Conservation (phyloP, 2,797 vertebrate species). For the Melanotaenia boesemani region DNA sequence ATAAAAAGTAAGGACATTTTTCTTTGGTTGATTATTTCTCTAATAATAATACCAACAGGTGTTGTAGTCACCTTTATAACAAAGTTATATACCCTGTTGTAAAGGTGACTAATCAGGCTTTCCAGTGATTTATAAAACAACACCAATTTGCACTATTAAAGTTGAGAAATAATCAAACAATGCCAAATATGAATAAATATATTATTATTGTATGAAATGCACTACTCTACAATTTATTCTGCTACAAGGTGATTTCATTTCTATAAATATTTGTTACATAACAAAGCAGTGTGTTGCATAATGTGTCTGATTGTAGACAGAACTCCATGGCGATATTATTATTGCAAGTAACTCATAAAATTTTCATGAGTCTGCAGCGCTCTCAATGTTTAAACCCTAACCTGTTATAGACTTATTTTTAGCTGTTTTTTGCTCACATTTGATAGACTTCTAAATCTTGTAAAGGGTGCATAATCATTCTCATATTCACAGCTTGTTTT, state of each 20-base stretch:
- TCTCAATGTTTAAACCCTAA: neutral
- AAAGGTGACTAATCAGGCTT: neutral
- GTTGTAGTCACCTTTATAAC: too few relatives aligned
- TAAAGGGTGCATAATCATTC: neutral
- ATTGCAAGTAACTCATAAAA: conserved; percentile 1
- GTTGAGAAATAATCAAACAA: neutral
- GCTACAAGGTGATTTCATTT: neutral
- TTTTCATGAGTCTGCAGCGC: neutral
- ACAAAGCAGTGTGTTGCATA: conserved; percentile 29
- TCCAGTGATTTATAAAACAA: neutral
- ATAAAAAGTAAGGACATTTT: too few relatives aligned
- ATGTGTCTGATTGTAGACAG: conserved; percentile 7
- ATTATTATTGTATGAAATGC: neutral
- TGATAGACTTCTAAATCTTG: neutral
- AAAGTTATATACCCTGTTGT: too few relatives aligned
- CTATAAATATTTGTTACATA: conserved; percentile 28
- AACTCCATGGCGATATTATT: conserved; percentile 19
- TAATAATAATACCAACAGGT: too few relatives aligned
- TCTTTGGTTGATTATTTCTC: too few relatives aligned
- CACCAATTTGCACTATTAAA: neutral
- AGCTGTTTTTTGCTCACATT: neutral
- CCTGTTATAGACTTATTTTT: neutral
- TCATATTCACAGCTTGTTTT: too few relatives aligned
- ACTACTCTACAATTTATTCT: too few relatives aligned
- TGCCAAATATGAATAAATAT: neutral